Evolutionary conservation across 2,113 vertebrate genomes (phyloP).

Genomic region (Dicentrarchus labrax): DNA sequence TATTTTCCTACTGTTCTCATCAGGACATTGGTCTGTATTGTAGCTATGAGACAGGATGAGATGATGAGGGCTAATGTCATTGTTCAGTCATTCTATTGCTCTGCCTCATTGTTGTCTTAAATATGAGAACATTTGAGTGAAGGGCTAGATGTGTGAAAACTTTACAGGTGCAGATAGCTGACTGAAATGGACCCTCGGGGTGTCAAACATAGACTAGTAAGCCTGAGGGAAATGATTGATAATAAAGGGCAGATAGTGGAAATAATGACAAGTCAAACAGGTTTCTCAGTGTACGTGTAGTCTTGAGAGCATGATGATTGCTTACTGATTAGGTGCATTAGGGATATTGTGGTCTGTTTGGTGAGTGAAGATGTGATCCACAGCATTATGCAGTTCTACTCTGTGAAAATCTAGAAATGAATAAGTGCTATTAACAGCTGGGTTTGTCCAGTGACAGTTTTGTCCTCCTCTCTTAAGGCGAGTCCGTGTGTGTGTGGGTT

Average conservation of each 20-base stretch:
- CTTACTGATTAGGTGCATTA: conserved; percentile 24
- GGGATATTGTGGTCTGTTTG: conserved; percentile 15
- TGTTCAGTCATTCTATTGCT: background rate
- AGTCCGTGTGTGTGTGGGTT: conserved; percentile 89
- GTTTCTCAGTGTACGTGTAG: conserved; percentile 38
- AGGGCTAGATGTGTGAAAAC: conserved; percentile 36
- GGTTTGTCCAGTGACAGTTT: conserved; percentile 59
- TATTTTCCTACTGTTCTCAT: background rate
- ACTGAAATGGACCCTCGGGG: conserved; percentile 50
- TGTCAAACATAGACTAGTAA: conserved; percentile 51
- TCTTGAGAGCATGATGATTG: conserved; percentile 10
- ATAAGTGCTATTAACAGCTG: background rate
- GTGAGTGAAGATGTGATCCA: conserved; percentile 9
- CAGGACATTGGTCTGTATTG: background rate
- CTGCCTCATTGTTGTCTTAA: conserved; percentile 3
- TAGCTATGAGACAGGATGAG: background rate
- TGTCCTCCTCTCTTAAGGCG: conserved; percentile 75
- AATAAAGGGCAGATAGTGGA: conserved; percentile 47
- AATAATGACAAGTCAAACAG: conserved; percentile 52
- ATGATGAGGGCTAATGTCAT: conserved; percentile 7
- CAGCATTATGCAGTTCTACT: background rate
- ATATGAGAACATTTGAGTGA: background rate
- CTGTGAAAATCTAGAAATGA: conserved; percentile 17
- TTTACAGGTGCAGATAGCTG: conserved; percentile 40
- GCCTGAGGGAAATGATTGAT: conserved; percentile 47